Evolutionary conservation across 2,797 vertebrate species (phyloP), one percentile per base, ranked within the genome.

Genomic region (Peromyscus eremicus): DNA sequence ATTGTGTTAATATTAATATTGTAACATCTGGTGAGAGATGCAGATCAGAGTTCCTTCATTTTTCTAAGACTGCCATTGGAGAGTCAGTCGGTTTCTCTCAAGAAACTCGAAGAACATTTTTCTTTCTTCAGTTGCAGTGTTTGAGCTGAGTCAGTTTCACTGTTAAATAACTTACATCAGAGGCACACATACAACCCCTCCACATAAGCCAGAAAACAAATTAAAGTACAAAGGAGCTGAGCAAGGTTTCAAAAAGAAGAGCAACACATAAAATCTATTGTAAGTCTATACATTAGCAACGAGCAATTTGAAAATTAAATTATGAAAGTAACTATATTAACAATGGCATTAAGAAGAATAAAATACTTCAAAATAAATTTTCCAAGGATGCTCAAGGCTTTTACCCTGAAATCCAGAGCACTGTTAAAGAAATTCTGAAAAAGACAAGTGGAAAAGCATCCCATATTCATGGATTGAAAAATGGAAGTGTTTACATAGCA

Each of bases 101-200:
- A 57, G n/a, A 83, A 82, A 91, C 29, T 88, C 76, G 71, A 84
- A 25, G 76, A 43, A 70, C 8, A 27, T 43, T 83, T 93, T 91
- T 84, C 21, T 25, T 87, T 34, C 43, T 80, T 91, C 77, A 73
- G 2, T 46, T 49, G 10, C 46, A 19, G 16, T 57, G 23, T 81
- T 75, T 68, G 71, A 93, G 8, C 14, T 19, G 70, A 75, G 68
- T 71, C 89, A 52, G 75, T 83, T 73, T 87, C 13, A 23, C 66
- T 57, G 52, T 76, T 66, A 79, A 95, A 91, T 19, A 82, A 75
- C 17, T 79, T 62, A 62, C 12, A 17, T 23, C 11, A 0, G 80
- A 2, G 21, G 5, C 85, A 80, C 6, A 40, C 52, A 77, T 12
- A 64, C 2, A 83, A 34, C 7, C n/a, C 79, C 62, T 66, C 37